Conservation (phyloP, 2,113 vertebrate genomes). For the Arenaria interpres region DNA sequence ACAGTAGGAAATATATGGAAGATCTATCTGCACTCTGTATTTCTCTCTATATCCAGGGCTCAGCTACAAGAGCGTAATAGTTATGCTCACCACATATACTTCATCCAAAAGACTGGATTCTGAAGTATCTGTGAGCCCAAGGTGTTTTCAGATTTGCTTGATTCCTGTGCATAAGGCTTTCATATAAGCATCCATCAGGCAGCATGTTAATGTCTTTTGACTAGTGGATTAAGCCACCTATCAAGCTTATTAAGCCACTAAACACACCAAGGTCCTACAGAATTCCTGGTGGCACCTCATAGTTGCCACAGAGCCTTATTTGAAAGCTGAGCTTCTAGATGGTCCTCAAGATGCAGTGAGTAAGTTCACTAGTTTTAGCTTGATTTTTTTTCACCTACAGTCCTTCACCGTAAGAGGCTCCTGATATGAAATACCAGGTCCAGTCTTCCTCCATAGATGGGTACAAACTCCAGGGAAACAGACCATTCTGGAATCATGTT, state of each 20-base stretch:
- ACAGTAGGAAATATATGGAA: not conserved
- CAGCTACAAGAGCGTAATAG: not conserved
- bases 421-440: not conserved
- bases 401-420: not conserved
- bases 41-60: not conserved
- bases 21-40: not conserved
- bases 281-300: not conserved
- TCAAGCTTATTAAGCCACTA: not conserved
- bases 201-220: not conserved
- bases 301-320: not conserved
- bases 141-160: not conserved
- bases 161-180: not conserved
- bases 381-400: not conserved
- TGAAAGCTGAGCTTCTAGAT: not conserved
- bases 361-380: not conserved
- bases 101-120: not conserved
- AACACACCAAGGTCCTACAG: not conserved
- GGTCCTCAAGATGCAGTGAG: not conserved
- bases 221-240: not conserved
- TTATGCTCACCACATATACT: fast-evolving
- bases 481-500: not conserved
- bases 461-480: not conserved
- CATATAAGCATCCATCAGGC: not conserved
- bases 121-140: not conserved
- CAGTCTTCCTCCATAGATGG: not conserved